Evolutionary conservation across 2,113 vertebrate species (phyloP).

Genomic region (Murina feae): DNA sequence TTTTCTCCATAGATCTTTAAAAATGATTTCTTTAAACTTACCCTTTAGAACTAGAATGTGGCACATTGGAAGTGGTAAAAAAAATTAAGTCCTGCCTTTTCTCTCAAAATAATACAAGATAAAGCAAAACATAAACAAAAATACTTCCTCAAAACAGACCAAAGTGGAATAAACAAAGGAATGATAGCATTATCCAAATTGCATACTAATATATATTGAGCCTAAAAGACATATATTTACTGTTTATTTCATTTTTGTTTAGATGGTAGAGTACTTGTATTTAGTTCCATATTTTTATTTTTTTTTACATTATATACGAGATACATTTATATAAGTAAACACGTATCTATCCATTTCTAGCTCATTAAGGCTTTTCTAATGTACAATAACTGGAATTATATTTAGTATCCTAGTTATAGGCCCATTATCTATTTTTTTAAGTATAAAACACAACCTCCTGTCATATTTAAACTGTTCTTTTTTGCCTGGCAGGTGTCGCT

Average conservation of each 20-base stretch:
- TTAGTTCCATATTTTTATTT: not conserved
- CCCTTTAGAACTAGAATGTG: not conserved
- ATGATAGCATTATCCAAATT: not conserved
- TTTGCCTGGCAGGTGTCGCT: too few species aligned
- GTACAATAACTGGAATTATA: not conserved
- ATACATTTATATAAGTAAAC: not conserved
- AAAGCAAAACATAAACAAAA: not conserved
- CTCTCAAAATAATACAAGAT: not conserved
- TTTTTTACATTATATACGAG: not conserved
- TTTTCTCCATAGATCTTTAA: not conserved
- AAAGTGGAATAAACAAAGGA: not conserved
- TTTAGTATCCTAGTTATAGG: not conserved
- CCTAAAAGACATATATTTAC: not conserved
- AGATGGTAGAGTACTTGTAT: not conserved
- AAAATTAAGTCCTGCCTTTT: not conserved
- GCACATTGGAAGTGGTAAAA: not conserved
- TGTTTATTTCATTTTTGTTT: constrained; percentile 28
- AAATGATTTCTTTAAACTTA: not conserved
- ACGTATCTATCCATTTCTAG: not conserved
- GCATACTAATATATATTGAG: not conserved
- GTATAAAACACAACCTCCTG: not conserved
- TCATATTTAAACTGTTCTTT: not conserved
- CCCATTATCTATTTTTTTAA: not conserved
- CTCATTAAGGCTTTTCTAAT: not conserved
- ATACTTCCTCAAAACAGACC: not conserved